phyloP scores from a whole-genome alignment of 2,888 invertebrate genomes.

The Apodemia hepburni region DNA sequence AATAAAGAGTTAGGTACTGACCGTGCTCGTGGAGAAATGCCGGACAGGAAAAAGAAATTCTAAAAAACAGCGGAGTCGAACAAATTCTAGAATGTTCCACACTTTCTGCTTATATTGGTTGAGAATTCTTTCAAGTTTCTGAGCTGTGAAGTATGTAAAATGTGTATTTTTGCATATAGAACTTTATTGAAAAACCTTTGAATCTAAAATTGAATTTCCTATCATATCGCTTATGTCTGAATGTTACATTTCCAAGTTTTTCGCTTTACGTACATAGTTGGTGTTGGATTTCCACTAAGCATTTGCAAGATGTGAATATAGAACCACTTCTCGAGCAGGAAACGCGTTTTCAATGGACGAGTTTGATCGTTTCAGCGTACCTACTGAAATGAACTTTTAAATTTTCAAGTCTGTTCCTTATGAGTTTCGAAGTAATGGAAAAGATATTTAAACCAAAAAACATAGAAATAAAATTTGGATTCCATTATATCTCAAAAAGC shows the following conservation, averaged over 20 bases:
- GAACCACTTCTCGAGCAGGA: slow-evolving; percentile 52
- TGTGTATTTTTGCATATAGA: background rate
- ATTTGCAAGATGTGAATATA: slow-evolving; percentile 56
- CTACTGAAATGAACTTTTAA: slow-evolving; percentile 24
- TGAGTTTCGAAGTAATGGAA: slow-evolving; percentile 2
- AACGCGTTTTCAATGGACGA: slow-evolving; percentile 49
- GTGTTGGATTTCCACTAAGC: slow-evolving; percentile 45
- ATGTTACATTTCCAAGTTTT: slow-evolving; percentile 25
- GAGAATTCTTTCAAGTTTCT: slow-evolving; percentile 26
- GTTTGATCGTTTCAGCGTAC: slow-evolving; percentile 26
- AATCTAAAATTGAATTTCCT: slow-evolving; percentile 19
- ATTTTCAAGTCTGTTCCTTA: slow-evolving; percentile 22
- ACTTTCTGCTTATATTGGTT: slow-evolving; percentile 47
- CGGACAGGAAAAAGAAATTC: slow-evolving; percentile 45
- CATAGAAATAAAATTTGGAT: slow-evolving; percentile 20
- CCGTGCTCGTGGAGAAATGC: slow-evolving; percentile 43
- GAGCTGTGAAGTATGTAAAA: slow-evolving; percentile 16
- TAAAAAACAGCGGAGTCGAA: slow-evolving; percentile 55
- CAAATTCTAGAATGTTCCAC: slow-evolving; percentile 54
- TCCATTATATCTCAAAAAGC: background rate
- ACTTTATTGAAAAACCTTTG: slow-evolving; percentile 14
- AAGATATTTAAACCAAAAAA: background rate
- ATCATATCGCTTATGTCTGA: slow-evolving; percentile 6
- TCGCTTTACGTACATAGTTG: slow-evolving; percentile 37
- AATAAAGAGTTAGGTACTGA: slow-evolving; percentile 52